A percentile compares a stretch with the other conserved stretches of the same genome.
Conservation (phyloP, 2,113 vertebrate species). For the Paramormyrops kingsleyae region DNA sequence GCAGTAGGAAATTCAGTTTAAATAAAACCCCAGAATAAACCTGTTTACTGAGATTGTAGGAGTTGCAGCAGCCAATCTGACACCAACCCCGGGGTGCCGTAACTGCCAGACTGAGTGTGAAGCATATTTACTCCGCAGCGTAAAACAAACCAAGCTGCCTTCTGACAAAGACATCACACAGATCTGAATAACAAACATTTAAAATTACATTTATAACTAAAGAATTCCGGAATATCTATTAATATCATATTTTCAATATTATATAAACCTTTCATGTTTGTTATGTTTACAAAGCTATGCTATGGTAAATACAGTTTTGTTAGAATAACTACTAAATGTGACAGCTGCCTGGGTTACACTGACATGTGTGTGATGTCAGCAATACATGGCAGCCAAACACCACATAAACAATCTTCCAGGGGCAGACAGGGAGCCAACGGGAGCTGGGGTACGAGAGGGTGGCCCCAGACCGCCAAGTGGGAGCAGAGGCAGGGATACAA, state of each 20-base stretch:
- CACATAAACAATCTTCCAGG: background rate
- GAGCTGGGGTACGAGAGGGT: background rate
- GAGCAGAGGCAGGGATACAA: too few relatives aligned
- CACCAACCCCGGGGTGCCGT: background rate
- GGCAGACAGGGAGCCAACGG: background rate
- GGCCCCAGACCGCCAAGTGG: too few relatives aligned
- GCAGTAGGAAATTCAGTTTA: background rate
- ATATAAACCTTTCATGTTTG: background rate
- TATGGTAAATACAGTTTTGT: background rate
- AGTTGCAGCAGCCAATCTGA: background rate
- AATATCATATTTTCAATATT: background rate
- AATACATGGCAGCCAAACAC: background rate
- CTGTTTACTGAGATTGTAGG: background rate
- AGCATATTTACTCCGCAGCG: background rate
- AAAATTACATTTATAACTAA: background rate
- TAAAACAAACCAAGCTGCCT: background rate
- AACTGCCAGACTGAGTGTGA: background rate
- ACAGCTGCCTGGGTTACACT: background rate
- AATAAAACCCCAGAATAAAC: background rate
- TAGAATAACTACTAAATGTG: background rate
- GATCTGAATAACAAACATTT: background rate
- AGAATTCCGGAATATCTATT: background rate
- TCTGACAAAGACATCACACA: background rate
- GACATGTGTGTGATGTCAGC: background rate
- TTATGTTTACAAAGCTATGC: background rate